Evolutionary conservation across 2,113 vertebrate genomes (phyloP).

Genomic region (Actenoides lindsayi): DNA sequence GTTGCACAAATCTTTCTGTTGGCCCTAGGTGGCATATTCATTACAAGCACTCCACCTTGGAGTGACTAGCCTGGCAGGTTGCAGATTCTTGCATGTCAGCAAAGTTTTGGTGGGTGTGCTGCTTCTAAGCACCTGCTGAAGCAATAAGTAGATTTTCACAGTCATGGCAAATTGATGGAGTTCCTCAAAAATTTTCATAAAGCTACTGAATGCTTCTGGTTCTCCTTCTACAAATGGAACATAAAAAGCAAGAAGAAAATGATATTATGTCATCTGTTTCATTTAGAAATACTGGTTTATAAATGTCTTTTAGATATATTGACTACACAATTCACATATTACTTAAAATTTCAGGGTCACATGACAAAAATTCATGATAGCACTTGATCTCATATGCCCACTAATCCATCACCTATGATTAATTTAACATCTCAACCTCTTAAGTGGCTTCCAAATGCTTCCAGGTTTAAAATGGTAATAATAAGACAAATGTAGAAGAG

Average conservation of each 20-base stretch:
- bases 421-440: slow-evolving; percentile 6
- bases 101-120: background rate
- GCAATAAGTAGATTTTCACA: background rate
- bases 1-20: background rate
- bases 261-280: background rate
- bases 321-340: background rate
- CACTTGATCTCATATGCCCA: background rate
- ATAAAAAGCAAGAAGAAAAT: background rate
- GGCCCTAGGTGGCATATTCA: background rate
- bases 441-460: background rate
- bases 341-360: background rate
- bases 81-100: background rate
- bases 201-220: background rate
- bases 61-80: background rate
- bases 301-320: background rate
- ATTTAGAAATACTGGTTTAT: background rate
- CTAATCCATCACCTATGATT: background rate
- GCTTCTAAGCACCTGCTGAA: background rate
- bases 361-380: background rate
- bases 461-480: slow-evolving; percentile 7
- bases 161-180: background rate
- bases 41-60: background rate
- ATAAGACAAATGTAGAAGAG: background rate
- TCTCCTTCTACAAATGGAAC: background rate
- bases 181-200: background rate